These are phyloP conservation scores for Stramonita haemastoma DNA, from an alignment of 2,888 invertebrate species.

Conservation along the genomic window DNA sequence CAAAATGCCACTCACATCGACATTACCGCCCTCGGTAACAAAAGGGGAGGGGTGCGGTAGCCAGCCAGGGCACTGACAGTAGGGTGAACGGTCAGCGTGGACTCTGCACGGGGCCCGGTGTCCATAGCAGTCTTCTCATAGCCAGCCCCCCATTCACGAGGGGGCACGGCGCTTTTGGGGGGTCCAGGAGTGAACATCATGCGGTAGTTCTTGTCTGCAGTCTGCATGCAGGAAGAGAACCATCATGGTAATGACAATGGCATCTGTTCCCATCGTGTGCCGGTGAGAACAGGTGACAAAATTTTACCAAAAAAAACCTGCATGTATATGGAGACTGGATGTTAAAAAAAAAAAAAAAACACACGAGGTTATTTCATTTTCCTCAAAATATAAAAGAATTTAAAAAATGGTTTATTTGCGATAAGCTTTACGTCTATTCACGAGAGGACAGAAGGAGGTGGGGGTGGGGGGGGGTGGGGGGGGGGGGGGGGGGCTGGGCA, in stretches of 20 bases:
- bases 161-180: constrained; percentile 41
- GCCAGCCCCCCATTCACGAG: not conserved
- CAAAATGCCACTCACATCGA: constrained; percentile 10
- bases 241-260: no score
- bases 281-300: no score
- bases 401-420: no score
- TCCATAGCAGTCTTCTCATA: not conserved
- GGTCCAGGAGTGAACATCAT: constrained; percentile 46
- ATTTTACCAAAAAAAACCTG: no score
- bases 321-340: no score
- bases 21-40: constrained; percentile 24
- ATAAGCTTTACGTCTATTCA: no score
- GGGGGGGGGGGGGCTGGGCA: not conserved
- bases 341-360: no score
- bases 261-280: no score
- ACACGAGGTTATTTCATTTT: no score
- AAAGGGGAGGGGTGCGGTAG: constrained; percentile 40
- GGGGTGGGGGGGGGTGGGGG: no score
- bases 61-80: constrained; percentile 38
- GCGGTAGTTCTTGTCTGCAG: constrained; percentile 42
- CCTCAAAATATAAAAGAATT: no score
- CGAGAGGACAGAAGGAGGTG: no score
- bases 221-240: not conserved
- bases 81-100: constrained; percentile 31
- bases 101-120: constrained; percentile 7